Evolutionary conservation across 2,113 vertebrate genomes (phyloP).

Genomic region (Nothobranchius furzeri): DNA sequence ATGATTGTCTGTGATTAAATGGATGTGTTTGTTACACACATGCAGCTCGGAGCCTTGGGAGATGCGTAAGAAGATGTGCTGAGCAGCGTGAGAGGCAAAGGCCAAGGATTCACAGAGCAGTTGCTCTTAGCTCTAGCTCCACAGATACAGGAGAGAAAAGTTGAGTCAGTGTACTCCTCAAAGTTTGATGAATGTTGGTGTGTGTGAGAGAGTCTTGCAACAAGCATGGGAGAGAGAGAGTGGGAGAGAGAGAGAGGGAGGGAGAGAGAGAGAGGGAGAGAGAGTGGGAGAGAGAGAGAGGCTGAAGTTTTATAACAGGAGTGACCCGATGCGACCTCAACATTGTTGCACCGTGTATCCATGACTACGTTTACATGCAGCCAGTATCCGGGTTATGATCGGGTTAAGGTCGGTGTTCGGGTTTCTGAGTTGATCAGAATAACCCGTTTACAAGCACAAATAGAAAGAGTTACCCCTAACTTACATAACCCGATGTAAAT

Average conservation of each 20-base stretch:
- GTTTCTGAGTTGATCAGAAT: too few relatives aligned
- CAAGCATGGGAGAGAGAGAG: slow-evolving; percentile 4
- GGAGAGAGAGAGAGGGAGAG: neutral
- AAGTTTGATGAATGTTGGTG: slow-evolving; percentile 55
- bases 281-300: neutral
- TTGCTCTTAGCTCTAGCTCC: slow-evolving; percentile 37
- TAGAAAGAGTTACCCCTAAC: too few relatives aligned
- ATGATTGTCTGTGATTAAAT: slow-evolving; percentile 34
- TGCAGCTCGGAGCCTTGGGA: slow-evolving; percentile 21
- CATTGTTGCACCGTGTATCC: slow-evolving; percentile 1
- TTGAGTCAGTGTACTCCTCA: slow-evolving; percentile 50
- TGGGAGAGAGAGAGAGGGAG: slow-evolving; percentile 4
- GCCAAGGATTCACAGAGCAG: slow-evolving; percentile 44
- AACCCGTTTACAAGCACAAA: too few relatives aligned
- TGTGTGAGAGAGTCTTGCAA: slow-evolving; percentile 23
- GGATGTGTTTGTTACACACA: slow-evolving; percentile 36
- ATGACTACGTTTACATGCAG: neutral
- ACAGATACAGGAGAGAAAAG: slow-evolving; percentile 32
- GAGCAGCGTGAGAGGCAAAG: slow-evolving; percentile 35
- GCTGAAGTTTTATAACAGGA: slow-evolving; percentile 25
- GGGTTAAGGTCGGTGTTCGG: too few relatives aligned
- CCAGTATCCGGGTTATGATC: too few relatives aligned
- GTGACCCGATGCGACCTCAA: slow-evolving; percentile 31
- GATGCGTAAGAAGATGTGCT: slow-evolving; percentile 36
- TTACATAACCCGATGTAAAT: too few relatives aligned